phyloP scores from a whole-genome alignment of 1,140 invertebrate species.

The Heliconius eleuchia region DNA sequence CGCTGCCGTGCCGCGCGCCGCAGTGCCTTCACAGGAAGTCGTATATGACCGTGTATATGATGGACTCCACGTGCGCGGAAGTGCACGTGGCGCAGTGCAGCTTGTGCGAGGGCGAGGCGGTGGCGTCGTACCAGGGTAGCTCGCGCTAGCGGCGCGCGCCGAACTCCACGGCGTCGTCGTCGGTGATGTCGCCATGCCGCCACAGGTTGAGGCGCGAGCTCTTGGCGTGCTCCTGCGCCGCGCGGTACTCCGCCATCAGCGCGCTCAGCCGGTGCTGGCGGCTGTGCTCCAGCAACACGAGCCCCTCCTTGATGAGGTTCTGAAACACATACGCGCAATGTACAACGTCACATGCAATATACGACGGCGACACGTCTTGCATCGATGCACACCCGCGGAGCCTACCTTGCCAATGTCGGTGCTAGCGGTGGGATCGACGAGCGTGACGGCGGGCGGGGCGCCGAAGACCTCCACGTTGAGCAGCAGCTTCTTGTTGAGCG shows the following conservation, averaged over 20 bases:
- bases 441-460: conserved; percentile 85
- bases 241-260: conserved; percentile 91
- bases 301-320: conserved; percentile 91
- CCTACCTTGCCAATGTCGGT: conserved; percentile 90
- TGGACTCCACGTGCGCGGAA: conserved; percentile 48
- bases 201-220: conserved; percentile 93
- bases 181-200: conserved; percentile 97
- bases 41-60: conserved; percentile 54
- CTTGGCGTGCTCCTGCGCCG: conserved; percentile 92
- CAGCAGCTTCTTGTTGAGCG: conserved; percentile 85
- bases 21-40: conserved; percentile 54
- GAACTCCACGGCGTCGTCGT: conserved; percentile 96
- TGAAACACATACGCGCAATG: conserved; percentile 27
- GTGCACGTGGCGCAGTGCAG: conserved; percentile 58
- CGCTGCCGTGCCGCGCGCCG: conserved; percentile 24
- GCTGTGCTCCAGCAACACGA: conserved; percentile 90
- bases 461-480: conserved; percentile 88
- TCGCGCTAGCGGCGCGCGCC: conserved; percentile 75
- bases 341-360: background rate
- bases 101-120: conserved; percentile 59
- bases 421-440: conserved; percentile 87
- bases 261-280: conserved; percentile 91
- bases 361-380: background rate
- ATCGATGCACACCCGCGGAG: too few species aligned
- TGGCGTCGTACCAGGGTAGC: conserved; percentile 51